These are phyloP conservation scores for Tiaroga cobitis DNA, from an alignment of 2,797 vertebrate species.

Conservation along the genomic window DNA sequence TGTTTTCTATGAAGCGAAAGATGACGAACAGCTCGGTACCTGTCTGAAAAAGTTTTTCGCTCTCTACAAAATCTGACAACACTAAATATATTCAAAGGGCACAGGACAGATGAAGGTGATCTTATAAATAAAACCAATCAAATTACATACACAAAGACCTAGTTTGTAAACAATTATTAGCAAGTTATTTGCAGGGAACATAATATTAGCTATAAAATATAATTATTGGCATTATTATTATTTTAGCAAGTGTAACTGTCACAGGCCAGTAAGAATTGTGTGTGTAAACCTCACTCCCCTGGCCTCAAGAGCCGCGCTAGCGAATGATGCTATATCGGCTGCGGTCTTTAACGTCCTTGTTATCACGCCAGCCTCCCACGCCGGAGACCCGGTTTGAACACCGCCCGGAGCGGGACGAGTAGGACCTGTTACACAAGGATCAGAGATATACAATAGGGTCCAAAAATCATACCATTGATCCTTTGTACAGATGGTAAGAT, in stretches of 20 bases:
- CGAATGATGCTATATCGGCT: too few relatives aligned
- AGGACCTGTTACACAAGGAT: background rate
- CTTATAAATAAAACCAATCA: background rate
- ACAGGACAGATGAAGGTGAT: constrained; percentile 1
- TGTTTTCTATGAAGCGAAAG: constrained; percentile 19
- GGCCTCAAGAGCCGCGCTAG: too few relatives aligned
- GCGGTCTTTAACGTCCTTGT: too few relatives aligned
- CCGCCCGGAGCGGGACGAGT: too few relatives aligned
- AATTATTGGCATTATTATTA: background rate
- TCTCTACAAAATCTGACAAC: constrained; percentile 5
- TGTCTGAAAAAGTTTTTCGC: background rate
- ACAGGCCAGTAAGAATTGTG: too few relatives aligned
- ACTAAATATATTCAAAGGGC: constrained; percentile 4
- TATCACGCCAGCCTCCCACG: too few relatives aligned
- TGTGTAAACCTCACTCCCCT: too few relatives aligned
- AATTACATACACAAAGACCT: background rate
- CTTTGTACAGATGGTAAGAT: background rate
- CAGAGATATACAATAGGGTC: background rate
- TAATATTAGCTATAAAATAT: background rate
- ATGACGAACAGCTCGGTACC: constrained; percentile 29
- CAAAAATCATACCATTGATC: background rate
- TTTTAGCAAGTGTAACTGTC: background rate
- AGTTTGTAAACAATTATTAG: background rate
- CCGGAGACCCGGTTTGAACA: too few relatives aligned
- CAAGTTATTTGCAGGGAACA: background rate